phyloP scores from a whole-genome alignment of 37 sponge, comb jelly and placozoan genomes.

The Aplysina aerophoba region DNA sequence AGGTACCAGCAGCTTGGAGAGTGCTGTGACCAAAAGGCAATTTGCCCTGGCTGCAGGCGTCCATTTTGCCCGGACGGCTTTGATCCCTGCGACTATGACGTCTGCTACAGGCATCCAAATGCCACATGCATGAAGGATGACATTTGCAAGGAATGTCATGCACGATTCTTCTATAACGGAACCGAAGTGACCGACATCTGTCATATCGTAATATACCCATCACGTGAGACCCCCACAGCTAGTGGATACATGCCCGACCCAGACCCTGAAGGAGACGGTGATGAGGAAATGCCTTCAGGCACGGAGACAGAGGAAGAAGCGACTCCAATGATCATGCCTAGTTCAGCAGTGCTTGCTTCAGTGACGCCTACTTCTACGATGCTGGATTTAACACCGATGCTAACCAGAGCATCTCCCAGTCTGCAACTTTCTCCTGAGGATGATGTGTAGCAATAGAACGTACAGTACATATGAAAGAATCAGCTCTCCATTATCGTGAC shows the following conservation, averaged over 20 bases:
- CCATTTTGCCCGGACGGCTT: not conserved
- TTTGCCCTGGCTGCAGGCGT: not conserved
- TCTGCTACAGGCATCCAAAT: not conserved
- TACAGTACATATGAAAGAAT: too few relatives aligned
- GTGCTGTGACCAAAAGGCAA: slow-evolving; percentile 9
- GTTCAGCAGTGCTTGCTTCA: too few relatives aligned
- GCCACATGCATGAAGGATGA: not conserved
- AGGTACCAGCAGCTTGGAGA: not conserved
- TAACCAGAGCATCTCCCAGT: too few relatives aligned
- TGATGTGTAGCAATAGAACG: too few relatives aligned
- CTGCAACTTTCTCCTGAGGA: too few relatives aligned
- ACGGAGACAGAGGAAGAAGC: too few relatives aligned
- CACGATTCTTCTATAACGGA: not conserved
- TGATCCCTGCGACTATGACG: slow-evolving; percentile 2
- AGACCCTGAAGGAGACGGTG: not conserved
- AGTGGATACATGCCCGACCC: not conserved
- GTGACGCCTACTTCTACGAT: too few relatives aligned
- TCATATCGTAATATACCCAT: not conserved
- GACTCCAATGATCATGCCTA: too few relatives aligned
- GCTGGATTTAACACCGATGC: too few relatives aligned
- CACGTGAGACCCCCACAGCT: slow-evolving; percentile 2
- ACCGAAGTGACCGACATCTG: slow-evolving; percentile 16
- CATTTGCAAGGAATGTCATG: slow-evolving; percentile 10
- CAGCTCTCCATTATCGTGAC: too few relatives aligned
- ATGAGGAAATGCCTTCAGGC: too few relatives aligned